These are phyloP conservation scores for Cyphomyrus discorhynchus DNA, from an alignment of 2,113 vertebrate genomes.

Conservation along the genomic window DNA sequence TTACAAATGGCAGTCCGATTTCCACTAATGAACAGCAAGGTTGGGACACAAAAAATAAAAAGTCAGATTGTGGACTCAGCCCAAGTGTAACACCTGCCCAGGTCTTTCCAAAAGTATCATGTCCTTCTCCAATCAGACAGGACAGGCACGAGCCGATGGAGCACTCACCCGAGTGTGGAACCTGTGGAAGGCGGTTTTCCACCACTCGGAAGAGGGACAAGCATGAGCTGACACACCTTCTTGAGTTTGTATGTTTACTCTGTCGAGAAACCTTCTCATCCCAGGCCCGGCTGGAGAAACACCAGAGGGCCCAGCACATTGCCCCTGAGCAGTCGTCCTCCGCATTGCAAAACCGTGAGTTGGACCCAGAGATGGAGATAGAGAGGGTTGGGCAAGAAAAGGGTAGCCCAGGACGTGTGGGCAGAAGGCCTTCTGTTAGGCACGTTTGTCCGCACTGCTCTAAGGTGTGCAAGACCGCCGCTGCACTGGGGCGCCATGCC, in stretches of 20 bases:
- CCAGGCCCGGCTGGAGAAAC: conserved; percentile 63
- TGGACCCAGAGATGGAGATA: conserved; percentile 37
- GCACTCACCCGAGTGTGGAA: conserved; percentile 67
- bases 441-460: conserved; percentile 74
- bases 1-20: background rate
- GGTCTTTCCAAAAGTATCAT: background rate
- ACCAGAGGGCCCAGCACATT: conserved; percentile 62
- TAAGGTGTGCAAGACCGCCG: conserved; percentile 80
- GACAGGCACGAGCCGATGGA: conserved; percentile 54
- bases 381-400: conserved; percentile 36
- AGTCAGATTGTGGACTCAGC: background rate
- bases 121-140: conserved; percentile 38
- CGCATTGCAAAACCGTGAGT: conserved; percentile 29
- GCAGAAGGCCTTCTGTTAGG: conserved; percentile 65
- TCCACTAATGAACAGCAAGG: conserved; percentile 26
- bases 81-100: conserved; percentile 39
- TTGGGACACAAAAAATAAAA: conserved; percentile 29
- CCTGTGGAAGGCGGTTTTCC: conserved; percentile 74
- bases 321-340: conserved; percentile 45
- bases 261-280: conserved; percentile 61
- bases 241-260: conserved; percentile 66
- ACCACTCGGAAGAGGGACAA: conserved; percentile 72
- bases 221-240: conserved; percentile 73
- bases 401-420: conserved; percentile 52
- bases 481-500: conserved; percentile 71